These are phyloP conservation scores for Eurosta solidaginis DNA, from an alignment of 1,140 invertebrate genomes.

Conservation along the genomic window DNA sequence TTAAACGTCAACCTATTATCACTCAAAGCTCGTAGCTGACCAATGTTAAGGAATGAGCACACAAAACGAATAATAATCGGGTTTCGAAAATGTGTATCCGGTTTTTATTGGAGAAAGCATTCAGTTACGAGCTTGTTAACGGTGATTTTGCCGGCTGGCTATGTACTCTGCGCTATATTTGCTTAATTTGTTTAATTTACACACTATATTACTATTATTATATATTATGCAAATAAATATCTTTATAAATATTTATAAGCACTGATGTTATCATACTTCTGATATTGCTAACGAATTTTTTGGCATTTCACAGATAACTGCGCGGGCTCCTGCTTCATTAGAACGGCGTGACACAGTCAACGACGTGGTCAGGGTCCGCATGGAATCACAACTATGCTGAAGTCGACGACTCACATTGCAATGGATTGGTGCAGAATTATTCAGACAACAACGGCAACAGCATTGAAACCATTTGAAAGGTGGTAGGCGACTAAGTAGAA, in stretches of 20 bases:
- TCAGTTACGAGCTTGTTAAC: too few relatives aligned
- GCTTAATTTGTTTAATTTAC: too few relatives aligned
- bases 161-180: too few relatives aligned
- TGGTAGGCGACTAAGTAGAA: conserved; percentile 56
- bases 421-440: conserved; percentile 51
- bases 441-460: conserved; percentile 57
- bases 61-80: too few relatives aligned
- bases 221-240: too few relatives aligned
- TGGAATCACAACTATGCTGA: conserved; percentile 57
- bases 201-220: too few relatives aligned
- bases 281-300: conserved; percentile 54
- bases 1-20: too few relatives aligned
- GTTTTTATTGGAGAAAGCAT: too few relatives aligned
- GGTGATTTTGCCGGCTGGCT: too few relatives aligned
- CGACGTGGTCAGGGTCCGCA: conserved; percentile 57
- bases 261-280: conserved; percentile 58
- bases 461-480: conserved; percentile 61
- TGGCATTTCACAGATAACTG: conserved; percentile 54
- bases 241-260: neutral
- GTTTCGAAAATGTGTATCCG: too few relatives aligned
- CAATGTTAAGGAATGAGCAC: too few relatives aligned
- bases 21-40: too few relatives aligned
- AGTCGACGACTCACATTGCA: conserved; percentile 52
- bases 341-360: conserved; percentile 53
- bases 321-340: conserved; percentile 50